Conservation (phyloP, 2,113 vertebrate genomes). For the Petromus typicus region DNA sequence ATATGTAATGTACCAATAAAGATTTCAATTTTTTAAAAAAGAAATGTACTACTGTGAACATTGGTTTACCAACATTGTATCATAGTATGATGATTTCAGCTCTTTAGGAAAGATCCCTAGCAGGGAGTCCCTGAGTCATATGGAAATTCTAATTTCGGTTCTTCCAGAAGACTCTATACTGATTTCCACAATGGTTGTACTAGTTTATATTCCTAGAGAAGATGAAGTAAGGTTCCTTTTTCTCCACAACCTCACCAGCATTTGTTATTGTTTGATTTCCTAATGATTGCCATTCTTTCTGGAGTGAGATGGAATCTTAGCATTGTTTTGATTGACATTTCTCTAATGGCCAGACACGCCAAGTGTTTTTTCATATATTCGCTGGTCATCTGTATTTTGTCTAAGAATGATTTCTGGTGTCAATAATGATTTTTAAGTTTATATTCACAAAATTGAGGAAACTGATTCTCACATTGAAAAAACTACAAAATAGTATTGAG, state of each 20-base stretch:
- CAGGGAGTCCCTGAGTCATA: neutral
- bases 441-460: slow-evolving; percentile 3
- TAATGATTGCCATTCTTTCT: neutral
- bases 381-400: neutral
- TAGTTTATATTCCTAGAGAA: neutral
- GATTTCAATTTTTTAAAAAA: too few species aligned
- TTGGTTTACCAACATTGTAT: neutral
- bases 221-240: neutral
- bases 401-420: neutral
- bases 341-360: neutral
- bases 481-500: neutral
- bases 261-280: neutral
- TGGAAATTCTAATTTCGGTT: neutral
- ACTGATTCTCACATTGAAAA: slow-evolving; percentile 18
- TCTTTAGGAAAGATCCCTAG: neutral
- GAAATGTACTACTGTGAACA: neutral
- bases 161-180: neutral
- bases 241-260: neutral
- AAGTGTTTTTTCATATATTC: neutral
- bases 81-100: neutral
- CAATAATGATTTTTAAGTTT: slow-evolving; percentile 35
- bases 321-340: neutral
- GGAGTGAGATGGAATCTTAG: neutral
- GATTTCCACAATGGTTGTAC: neutral
- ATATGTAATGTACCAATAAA: too few species aligned